phyloP scores from a whole-genome alignment of 2,797 vertebrate species.

The Syngnathus acus region DNA sequence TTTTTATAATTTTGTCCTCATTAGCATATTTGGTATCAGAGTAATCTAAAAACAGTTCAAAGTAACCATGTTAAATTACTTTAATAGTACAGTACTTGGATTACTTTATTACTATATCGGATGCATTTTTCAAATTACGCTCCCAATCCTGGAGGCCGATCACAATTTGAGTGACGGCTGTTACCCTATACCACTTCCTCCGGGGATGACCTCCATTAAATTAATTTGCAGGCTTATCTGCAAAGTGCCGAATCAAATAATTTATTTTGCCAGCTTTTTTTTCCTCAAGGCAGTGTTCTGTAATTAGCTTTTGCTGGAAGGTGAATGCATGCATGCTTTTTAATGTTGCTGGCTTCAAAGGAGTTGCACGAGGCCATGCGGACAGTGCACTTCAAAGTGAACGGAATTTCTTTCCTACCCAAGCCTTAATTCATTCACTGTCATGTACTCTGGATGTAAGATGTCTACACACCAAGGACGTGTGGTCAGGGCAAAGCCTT shows the following conservation, averaged over 20 bases:
- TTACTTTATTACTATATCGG: background rate
- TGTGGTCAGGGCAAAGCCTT: too few species aligned
- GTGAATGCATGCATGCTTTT: conserved; percentile 38
- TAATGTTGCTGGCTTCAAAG: conserved; percentile 41
- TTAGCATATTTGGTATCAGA: too few species aligned
- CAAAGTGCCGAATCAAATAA: conserved; percentile 33
- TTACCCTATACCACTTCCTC: conserved; percentile 32
- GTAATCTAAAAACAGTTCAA: too few species aligned
- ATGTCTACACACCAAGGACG: background rate
- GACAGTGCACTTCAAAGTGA: conserved; percentile 34
- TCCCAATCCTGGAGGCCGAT: conserved; percentile 23
- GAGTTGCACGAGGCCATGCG: conserved; percentile 14
- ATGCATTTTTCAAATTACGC: background rate
- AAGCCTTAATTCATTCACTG: conserved; percentile 22
- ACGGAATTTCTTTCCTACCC: conserved; percentile 15
- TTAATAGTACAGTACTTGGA: too few species aligned
- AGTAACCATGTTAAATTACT: too few species aligned
- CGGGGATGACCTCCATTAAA: conserved; percentile 25
- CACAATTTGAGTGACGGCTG: conserved; percentile 14
- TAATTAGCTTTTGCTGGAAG: conserved; percentile 40
- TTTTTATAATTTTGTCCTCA: too few species aligned
- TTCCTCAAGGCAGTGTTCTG: conserved; percentile 29
- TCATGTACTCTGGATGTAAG: background rate
- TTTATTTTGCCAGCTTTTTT: conserved; percentile 26
- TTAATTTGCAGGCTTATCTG: conserved; percentile 30